Evolutionary conservation across 2,888 invertebrate species (phyloP).

Genomic region (Drosophila anceps): DNA sequence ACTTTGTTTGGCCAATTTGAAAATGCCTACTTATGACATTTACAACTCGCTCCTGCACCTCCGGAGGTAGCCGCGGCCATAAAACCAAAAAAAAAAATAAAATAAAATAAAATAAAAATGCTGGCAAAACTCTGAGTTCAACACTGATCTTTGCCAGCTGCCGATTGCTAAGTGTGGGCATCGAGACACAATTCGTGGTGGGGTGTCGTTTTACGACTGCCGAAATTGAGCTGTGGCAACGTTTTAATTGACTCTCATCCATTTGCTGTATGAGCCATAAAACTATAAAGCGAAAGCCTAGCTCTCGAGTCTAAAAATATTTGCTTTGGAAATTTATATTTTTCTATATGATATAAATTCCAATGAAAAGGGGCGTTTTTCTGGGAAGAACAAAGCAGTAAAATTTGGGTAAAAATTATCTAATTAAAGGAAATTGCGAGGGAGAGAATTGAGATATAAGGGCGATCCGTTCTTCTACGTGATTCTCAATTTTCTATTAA

Average conservation of each 20-base stretch:
- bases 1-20: constrained; percentile 54
- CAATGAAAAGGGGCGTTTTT: neutral
- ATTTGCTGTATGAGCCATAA: constrained; percentile 37
- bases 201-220: constrained; percentile 33
- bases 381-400: neutral
- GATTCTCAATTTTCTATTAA: neutral
- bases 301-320: neutral
- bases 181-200: constrained; percentile 18
- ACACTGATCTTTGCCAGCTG: constrained; percentile 37
- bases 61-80: constrained; percentile 31
- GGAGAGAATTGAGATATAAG: neutral
- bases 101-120: constrained; percentile 37
- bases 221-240: constrained; percentile 35
- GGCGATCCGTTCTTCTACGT: neutral
- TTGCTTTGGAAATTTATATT: neutral
- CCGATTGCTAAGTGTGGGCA: constrained; percentile 11
- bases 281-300: constrained; percentile 22
- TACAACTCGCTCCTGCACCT: constrained; percentile 24
- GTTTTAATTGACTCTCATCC: constrained; percentile 48
- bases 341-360: neutral
- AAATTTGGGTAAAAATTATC: neutral
- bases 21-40: constrained; percentile 53
- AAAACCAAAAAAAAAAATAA: no score
- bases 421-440: neutral
- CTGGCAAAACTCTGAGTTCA: constrained; percentile 8